Evolutionary conservation across 2,113 vertebrate genomes (phyloP), one percentile per base, ranked within the genome.

Genomic region (Brachypodius melanocephalos): DNA sequence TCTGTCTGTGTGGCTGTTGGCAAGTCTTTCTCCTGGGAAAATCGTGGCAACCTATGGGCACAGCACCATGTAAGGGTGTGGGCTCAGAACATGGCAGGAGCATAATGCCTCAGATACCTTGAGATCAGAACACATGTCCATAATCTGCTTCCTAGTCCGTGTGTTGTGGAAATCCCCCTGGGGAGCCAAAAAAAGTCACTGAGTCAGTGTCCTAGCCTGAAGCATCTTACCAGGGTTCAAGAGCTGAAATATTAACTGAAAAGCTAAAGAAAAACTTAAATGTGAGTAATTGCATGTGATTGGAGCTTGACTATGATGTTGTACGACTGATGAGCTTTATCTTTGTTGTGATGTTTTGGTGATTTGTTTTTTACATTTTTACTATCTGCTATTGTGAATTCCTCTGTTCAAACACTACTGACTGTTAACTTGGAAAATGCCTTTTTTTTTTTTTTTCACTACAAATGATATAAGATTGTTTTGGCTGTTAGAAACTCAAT

Each of bases 141-240:
- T 0, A 0, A 78, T 74, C 66, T 52, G 12, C 81, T 91, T 89
- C 58, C 52, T 4, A 3, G 29, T 38, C 31, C 0, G 1, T 51
- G n/a, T 54, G 31, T 34, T 46, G 31, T 36, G 46, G 31, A 16
- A 48, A 58, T 66, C 9, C 4, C 8, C 8, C 36, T 36, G 18
- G n/a, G 22, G 25, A 73, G 7, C 8, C 3, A 42, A 17, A 42
- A 55, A 26, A 21, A 5, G 38, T 38, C 38, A 38, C 8, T 38
- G 38, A 26, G 24, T 9, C 15, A 1, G 8, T 34, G 14, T 19
- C 14, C 16, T 51, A 34, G 10, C 26, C 26, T 52, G 43, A 25
- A 36, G n/a, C 62, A 3, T 8, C 5, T 88, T 85, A 5, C 24
- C 31, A 20, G n/a, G 5, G 10, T 65, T 12, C 21, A 54, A 65